Base-by-base conservation (phyloP, 2,888 invertebrate species). In the Horisme vitalbata region DNA sequence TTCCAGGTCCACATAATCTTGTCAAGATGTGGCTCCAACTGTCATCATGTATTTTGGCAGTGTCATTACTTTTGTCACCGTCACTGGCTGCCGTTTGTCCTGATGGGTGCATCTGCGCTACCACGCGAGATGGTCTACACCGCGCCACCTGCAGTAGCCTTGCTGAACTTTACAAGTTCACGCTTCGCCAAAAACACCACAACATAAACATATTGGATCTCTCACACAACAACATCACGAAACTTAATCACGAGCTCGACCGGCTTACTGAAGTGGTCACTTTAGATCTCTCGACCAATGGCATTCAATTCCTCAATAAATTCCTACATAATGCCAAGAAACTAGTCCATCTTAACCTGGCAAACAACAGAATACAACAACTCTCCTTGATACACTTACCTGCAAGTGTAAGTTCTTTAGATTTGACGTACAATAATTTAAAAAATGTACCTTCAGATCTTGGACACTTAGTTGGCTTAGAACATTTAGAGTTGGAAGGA, bases 111-210 rank as follows among this genome's bases (percentile, higher is more conserved):
- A 76, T 83, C 34, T 92, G 93, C 66, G 91, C 91, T 52, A 89
- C 91, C 21, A 91, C 93, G 11, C 92, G 93, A n/a, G 94, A 94
- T 71, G 88, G 92, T 34, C 92, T 94, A 56, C 93, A 95, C 21
- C 90, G 95, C 50, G 90, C 91, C 18, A 91, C 91, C 51, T 93
- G 93, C 71, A 91, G 92, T 45, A 86, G 92, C 39, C 94, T 96
- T 65, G 93, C 94, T 55, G 95, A 95, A 31, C 93, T 96, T 6
- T 94, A 95, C 80, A 96, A 92, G 65, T 90, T 82, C 60, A 86
- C 82, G 26, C 75, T 86, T 32, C 79, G 79, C 24, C 83, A 85
- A 59, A 90, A 85, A 65, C 90, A 90, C 71, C 87, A 90, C 68
- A 90, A 90, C 47, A 87, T 90, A 46, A 90, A 90, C 54, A 88